These are phyloP conservation scores for Agrochola lota DNA, from an alignment of 2,888 invertebrate genomes.

Conservation along the genomic window DNA sequence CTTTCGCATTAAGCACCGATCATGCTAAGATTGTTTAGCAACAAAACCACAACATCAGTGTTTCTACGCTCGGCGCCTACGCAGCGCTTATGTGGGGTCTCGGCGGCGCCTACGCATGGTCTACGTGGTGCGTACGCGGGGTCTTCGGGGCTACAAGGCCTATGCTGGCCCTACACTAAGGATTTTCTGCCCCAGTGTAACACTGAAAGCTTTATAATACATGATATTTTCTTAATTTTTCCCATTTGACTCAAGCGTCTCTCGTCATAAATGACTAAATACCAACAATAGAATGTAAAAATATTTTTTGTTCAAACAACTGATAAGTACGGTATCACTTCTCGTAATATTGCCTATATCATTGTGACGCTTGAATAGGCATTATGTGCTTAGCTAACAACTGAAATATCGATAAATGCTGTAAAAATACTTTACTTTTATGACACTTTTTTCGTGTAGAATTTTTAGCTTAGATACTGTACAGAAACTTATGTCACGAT, in stretches of 20 bases:
- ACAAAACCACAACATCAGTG: neutral
- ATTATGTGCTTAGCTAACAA: constrained; percentile 40
- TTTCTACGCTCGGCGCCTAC: too few species aligned
- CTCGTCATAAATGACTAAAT: neutral
- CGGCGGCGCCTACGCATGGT: neutral
- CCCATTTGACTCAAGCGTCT: neutral
- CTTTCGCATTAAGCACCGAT: neutral
- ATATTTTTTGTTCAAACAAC: constrained; percentile 28
- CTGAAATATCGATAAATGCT: constrained; percentile 33
- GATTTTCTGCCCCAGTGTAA: too few species aligned
- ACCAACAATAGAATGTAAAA: neutral
- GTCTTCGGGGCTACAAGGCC: too few species aligned
- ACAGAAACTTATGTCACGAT: neutral
- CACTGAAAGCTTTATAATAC: neutral
- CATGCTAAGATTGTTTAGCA: neutral
- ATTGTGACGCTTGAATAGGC: constrained; percentile 29
- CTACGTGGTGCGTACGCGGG: too few species aligned
- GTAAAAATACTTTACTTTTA: constrained; percentile 27
- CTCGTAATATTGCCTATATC: constrained; percentile 17
- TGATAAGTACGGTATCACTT: constrained; percentile 32
- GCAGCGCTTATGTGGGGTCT: neutral
- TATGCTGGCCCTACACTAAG: neutral
- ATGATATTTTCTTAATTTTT: neutral
- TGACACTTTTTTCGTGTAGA: neutral
- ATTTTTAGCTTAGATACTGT: constrained; percentile 15